Conservation (phyloP, 2,888 invertebrate genomes). For the Pseudococcus jackbeardsleyi region DNA sequence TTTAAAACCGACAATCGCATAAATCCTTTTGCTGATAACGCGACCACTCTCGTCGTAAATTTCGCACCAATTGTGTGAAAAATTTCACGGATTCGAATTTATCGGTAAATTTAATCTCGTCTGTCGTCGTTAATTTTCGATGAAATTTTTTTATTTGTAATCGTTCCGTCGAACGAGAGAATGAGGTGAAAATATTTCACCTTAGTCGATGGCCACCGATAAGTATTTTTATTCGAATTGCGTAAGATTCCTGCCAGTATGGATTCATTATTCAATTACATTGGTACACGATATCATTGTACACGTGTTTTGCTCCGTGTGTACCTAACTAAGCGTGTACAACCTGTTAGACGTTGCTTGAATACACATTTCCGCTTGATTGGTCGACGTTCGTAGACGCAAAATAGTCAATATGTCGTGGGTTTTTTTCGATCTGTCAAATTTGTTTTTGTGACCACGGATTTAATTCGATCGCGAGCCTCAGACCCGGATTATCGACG, state of each 20-base stretch:
- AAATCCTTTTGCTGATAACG: background rate
- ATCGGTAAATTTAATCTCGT: background rate
- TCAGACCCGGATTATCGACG: no score
- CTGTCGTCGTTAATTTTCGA: background rate
- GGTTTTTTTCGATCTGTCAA: background rate
- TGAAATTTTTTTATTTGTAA: slow-evolving; percentile 21
- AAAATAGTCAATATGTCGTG: slow-evolving; percentile 7
- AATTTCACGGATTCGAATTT: background rate
- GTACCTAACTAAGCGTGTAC: slow-evolving; percentile 39
- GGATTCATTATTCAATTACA: slow-evolving; percentile 29
- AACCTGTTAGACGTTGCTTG: slow-evolving; percentile 41
- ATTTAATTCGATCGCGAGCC: background rate
- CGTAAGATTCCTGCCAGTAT: background rate
- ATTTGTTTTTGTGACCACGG: background rate
- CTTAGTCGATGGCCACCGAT: background rate
- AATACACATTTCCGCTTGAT: slow-evolving; percentile 41
- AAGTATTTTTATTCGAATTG: background rate
- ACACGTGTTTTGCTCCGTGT: slow-evolving; percentile 36
- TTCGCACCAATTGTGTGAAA: background rate
- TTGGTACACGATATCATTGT: background rate
- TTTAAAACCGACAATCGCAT: background rate
- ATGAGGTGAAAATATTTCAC: slow-evolving; percentile 30
- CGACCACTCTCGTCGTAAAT: background rate
- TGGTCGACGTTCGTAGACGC: background rate
- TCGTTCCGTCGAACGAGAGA: background rate